Conservation (phyloP, 2,113 vertebrate species). For the human (Homo sapiens) region DNA sequence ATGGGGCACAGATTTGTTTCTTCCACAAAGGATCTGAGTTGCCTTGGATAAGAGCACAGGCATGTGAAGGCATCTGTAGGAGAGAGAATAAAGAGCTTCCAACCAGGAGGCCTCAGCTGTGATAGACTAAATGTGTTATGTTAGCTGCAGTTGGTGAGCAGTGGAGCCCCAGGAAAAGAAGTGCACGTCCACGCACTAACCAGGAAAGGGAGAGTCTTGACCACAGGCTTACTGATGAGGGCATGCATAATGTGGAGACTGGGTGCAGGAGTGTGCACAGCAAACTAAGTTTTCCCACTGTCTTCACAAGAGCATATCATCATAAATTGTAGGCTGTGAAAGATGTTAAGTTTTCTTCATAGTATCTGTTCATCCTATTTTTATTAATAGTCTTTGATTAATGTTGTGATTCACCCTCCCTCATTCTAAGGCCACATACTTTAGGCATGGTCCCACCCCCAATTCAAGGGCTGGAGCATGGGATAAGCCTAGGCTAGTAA, state of each 20-base stretch:
- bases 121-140: background rate
- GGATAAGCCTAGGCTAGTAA: background rate
- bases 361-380: background rate
- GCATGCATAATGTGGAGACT: accelerated
- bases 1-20: background rate
- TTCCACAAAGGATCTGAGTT: background rate
- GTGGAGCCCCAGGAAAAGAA: background rate
- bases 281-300: background rate
- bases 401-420: background rate
- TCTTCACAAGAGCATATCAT: background rate
- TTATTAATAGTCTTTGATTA: background rate
- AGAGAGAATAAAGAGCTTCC: background rate
- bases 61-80: background rate
- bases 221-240: background rate
- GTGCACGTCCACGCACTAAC: background rate
- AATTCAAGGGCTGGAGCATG: background rate
- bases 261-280: background rate
- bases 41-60: background rate
- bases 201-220: background rate
- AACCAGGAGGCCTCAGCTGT: background rate
- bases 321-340: background rate
- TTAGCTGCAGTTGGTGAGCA: background rate
- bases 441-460: background rate
- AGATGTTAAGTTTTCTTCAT: background rate
- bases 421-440: background rate